Conservation (phyloP, 2,113 vertebrate genomes). For the Actinemys pallida region DNA sequence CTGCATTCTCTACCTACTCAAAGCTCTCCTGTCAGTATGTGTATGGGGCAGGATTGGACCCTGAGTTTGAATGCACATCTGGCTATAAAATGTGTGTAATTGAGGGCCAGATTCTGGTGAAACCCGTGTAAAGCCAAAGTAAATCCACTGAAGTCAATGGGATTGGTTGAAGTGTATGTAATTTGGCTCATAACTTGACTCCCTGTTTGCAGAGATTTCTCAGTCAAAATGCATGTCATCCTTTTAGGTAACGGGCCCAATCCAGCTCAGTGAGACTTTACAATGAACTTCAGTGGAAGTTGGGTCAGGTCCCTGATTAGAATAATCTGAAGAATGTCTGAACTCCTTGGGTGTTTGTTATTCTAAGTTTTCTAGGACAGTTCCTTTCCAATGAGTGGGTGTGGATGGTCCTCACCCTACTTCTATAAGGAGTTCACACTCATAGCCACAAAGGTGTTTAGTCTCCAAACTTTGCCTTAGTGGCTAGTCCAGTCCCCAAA, state of each 20-base stretch:
- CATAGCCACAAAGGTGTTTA: not conserved
- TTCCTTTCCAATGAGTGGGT: not conserved
- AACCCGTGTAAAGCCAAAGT: not conserved
- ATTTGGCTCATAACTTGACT: not conserved
- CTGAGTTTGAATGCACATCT: not conserved
- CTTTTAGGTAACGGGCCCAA: not conserved
- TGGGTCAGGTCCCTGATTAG: not conserved
- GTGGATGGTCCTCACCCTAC: not conserved
- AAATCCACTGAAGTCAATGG: not conserved
- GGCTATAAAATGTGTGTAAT: not conserved
- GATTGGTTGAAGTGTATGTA: not conserved
- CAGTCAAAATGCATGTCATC: not conserved
- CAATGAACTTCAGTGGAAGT: not conserved
- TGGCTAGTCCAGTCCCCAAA: not conserved
- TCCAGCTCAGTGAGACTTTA: not conserved
- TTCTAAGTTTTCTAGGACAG: not conserved
- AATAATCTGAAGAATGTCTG: not conserved
- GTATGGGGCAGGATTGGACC: accelerated
- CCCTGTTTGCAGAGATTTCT: not conserved
- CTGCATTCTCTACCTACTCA: not conserved
- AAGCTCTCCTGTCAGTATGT: not conserved
- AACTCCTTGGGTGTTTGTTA: not conserved
- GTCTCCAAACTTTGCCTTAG: not conserved
- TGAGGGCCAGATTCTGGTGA: not conserved
- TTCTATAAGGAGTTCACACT: not conserved